Percentiles rank a stretch among this genome's conserved stretches.
Conservation (phyloP, 1,140 invertebrate genomes). For the Thalassaphorura encarpata region DNA sequence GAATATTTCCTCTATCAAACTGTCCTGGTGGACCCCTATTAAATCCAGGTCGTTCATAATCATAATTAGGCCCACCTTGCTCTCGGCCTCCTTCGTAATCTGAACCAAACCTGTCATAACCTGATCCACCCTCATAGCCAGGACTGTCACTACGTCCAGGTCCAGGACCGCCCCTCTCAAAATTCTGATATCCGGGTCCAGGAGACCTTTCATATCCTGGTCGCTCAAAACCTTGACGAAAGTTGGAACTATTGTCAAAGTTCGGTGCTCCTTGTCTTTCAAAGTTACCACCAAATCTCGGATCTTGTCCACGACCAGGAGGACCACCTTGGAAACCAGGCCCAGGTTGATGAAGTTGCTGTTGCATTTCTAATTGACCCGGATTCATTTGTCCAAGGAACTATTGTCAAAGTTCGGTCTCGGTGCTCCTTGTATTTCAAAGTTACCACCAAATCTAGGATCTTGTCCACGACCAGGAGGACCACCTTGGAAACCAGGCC, state of each 20-base stretch:
- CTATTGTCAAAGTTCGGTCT: constrained; percentile 4
- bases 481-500: constrained; percentile 5
- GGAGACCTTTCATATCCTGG: background rate
- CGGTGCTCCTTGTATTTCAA: constrained; percentile 2
- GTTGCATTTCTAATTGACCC: background rate
- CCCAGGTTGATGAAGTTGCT: constrained; percentile 8
- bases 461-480: background rate
- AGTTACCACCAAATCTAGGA: background rate
- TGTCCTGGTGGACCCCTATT: background rate
- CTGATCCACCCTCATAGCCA: too few relatives aligned
- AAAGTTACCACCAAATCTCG: background rate
- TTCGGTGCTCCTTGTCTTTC: constrained; percentile 4
- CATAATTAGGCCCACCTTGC: too few relatives aligned
- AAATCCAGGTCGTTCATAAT: constrained; percentile 7
- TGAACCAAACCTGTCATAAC: too few relatives aligned
- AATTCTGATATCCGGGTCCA: background rate
- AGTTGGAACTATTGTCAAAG: constrained; percentile 9
- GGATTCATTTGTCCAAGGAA: constrained; percentile 2
- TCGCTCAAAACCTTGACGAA: constrained; percentile 12
- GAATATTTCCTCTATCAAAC: background rate
- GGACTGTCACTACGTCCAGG: too few relatives aligned
- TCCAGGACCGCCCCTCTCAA: too few relatives aligned
- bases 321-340: constrained; percentile 5
- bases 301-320: background rate
- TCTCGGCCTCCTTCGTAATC: background rate